These are phyloP conservation scores for Megalops cyprinoides DNA, from an alignment of 2,797 vertebrate genomes.

Conservation along the genomic window DNA sequence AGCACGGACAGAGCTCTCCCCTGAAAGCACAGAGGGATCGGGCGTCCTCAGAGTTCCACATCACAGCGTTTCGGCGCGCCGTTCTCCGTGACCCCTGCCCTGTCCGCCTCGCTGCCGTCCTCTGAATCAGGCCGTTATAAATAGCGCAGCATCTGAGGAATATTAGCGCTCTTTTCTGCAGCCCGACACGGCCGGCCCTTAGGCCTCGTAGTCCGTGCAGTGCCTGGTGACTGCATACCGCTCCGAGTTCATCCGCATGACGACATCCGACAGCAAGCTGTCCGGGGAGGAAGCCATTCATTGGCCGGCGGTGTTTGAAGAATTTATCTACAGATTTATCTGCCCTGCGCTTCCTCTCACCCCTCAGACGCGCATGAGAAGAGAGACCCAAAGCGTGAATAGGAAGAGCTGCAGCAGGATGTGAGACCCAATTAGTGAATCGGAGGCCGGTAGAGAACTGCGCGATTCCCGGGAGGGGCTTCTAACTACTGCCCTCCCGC, in stretches of 20 bases:
- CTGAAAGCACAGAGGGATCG: too few species aligned
- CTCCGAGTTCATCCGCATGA: conserved; percentile 42
- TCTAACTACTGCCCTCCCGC: conserved; percentile 19
- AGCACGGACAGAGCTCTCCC: too few species aligned
- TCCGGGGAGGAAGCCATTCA: conserved; percentile 61
- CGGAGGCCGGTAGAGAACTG: background rate
- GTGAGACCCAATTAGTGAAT: conserved; percentile 1
- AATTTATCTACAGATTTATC: conserved; percentile 38
- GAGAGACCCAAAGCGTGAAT: conserved; percentile 35
- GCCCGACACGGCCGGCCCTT: too few species aligned
- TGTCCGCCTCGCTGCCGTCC: too few species aligned
- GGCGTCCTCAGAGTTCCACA: too few species aligned
- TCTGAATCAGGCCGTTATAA: too few species aligned
- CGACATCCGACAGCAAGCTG: conserved; percentile 45
- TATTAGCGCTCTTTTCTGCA: too few species aligned
- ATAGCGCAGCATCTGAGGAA: too few species aligned
- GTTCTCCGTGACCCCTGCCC: too few species aligned
- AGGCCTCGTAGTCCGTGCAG: too few species aligned
- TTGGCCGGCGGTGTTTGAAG: conserved; percentile 47
- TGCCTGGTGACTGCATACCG: too few species aligned
- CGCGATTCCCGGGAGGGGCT: conserved; percentile 25
- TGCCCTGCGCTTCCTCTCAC: conserved; percentile 35
- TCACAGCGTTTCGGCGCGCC: too few species aligned
- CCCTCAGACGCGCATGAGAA: conserved; percentile 30
- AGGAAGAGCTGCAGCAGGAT: conserved; percentile 3